Percentiles rank a stretch among this genome's conserved stretches.
phyloP scores from a whole-genome alignment of 2,113 vertebrate species.

The Mustelus asterias region DNA sequence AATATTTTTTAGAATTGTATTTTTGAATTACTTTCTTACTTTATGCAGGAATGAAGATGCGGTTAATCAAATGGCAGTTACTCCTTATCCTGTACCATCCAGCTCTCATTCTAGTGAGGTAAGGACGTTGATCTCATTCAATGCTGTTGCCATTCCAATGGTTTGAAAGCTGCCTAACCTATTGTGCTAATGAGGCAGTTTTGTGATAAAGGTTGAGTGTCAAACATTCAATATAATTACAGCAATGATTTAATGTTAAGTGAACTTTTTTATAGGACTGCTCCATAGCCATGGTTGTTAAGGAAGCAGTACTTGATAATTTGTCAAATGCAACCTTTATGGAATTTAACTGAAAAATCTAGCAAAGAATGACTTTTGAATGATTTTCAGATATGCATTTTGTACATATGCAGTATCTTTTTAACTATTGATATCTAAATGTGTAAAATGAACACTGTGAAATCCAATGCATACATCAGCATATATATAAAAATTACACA shows the following conservation, averaged over 20 bases:
- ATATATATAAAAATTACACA: background rate
- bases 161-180: background rate
- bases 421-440: background rate
- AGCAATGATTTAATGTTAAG: background rate
- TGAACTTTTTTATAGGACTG: background rate
- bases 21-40: constrained; percentile 39
- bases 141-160: background rate
- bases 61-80: constrained; percentile 81
- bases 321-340: background rate
- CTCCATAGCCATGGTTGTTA: background rate
- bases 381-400: background rate
- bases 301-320: background rate
- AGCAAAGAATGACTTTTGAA: background rate
- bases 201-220: background rate
- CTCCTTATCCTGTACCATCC: constrained; percentile 63
- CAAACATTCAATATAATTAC: background rate
- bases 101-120: constrained; percentile 68
- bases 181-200: background rate
- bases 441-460: background rate
- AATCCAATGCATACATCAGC: background rate
- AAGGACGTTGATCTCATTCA: constrained; percentile 40
- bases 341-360: background rate
- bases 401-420: background rate
- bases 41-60: constrained; percentile 76
- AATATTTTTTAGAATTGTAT: background rate